These are phyloP conservation scores for Cephus sareptanus DNA, from an alignment of 2,888 invertebrate genomes.

Conservation along the genomic window DNA sequence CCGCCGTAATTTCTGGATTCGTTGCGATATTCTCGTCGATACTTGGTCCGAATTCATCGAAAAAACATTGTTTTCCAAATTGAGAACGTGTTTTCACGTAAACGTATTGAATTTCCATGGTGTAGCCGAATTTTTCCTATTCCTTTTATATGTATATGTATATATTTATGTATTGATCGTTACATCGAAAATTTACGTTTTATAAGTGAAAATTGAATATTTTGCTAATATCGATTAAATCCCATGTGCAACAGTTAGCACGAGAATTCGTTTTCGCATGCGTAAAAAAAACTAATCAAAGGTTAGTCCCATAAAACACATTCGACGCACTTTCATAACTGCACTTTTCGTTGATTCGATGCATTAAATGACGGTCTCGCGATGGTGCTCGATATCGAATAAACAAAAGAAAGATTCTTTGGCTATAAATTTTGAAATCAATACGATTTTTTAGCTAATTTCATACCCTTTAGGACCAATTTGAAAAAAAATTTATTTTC, in stretches of 20 bases:
- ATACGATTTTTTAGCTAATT: background rate
- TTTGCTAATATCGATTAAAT: background rate
- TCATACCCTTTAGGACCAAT: background rate
- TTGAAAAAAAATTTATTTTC: background rate
- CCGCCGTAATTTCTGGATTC: conserved; percentile 71
- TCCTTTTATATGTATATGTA: background rate
- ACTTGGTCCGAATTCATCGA: conserved; percentile 73
- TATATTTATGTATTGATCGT: background rate
- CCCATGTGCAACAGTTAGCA: background rate
- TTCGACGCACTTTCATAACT: background rate
- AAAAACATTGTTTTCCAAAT: conserved; percentile 78
- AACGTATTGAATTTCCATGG: conserved; percentile 68
- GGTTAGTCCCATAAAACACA: too few relatives aligned
- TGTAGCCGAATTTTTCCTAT: conserved; percentile 21
- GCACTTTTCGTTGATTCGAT: background rate
- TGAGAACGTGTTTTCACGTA: conserved; percentile 78
- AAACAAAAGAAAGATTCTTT: background rate
- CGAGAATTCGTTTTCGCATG: background rate
- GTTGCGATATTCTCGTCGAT: conserved; percentile 53
- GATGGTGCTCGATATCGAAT: background rate
- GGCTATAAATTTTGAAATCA: background rate
- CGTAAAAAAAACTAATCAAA: too few relatives aligned
- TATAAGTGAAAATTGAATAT: background rate
- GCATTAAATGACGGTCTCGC: background rate
- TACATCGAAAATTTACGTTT: background rate